Base-by-base conservation (phyloP, 2,797 vertebrate species). In the Valencia hispanica region DNA sequence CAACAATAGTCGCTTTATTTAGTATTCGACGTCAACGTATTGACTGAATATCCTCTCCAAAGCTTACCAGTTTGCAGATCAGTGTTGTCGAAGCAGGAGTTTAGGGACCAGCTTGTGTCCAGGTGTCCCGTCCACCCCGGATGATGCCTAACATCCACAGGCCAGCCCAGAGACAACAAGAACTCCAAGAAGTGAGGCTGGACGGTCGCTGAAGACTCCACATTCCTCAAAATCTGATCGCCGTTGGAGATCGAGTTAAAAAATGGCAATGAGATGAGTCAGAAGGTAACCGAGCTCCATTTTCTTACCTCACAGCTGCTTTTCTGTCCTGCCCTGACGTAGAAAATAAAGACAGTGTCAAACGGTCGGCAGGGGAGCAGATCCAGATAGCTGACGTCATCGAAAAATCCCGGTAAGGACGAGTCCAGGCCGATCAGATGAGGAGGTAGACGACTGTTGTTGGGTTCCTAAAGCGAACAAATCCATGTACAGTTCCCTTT, bases 341-440 rank as follows among this genome's bases (percentile, higher is more conserved):
- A 99, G 95, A 99, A 99, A 92, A 99, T 94, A 92, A 99, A 99
- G 92, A 98, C 98, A 0, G 98, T 99, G 94, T 99, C 98, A 82
- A 98, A 99, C 32, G 98, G 98, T 86, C 98, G 96, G 93, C 97
- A 98, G 0, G 98, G 97, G 69, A 99, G 94, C 75, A 98, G 95
- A 94, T 99, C 98, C 89, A 99, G 91, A 93, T 97, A 98, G 88
- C 96, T 97, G 81, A 99, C 94, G 91, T 99, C 98, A 90, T 99
- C 97, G 92, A 97, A 97, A 93, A 99, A 99, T 0, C 97, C 97
- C 41, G 97, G 96, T 81, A 97, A 89, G 47, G 96, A 95, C 11
- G 97, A 96, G 90, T 99, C 97, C 90, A 99, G 96, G 91, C 96
- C 97, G 93, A 99, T 97, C 85, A 99, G 95, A 90, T 98, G 97